These are phyloP conservation scores for Phocoena phocoena DNA, from an alignment of 2,113 vertebrate species.

Conservation along the genomic window DNA sequence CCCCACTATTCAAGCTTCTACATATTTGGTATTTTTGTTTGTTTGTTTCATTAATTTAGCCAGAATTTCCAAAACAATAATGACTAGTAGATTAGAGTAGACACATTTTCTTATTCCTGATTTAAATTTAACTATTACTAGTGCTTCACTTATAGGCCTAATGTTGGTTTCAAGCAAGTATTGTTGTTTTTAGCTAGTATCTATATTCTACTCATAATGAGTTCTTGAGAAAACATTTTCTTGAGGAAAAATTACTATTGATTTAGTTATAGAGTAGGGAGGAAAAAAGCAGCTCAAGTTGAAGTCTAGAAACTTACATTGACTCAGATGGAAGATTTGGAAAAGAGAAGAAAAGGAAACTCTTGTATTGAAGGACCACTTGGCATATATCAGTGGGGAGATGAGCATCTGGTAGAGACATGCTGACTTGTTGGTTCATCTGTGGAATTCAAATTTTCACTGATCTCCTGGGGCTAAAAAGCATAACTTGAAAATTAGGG, in stretches of 20 bases:
- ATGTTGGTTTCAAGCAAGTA: neutral
- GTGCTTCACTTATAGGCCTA: neutral
- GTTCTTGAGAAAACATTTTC: conserved; percentile 27
- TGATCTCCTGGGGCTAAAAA: conserved; percentile 72
- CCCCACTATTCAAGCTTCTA: neutral
- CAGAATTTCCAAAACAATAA: neutral
- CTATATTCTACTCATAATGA: neutral
- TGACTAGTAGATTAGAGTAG: neutral
- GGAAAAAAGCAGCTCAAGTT: neutral
- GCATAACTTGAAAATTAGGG: conserved; percentile 70
- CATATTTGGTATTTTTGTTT: neutral
- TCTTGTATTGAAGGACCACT: neutral
- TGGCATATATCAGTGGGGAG: neutral
- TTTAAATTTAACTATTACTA: neutral
- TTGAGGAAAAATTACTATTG: neutral
- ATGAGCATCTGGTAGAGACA: neutral
- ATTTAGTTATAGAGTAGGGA: neutral
- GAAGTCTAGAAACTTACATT: neutral
- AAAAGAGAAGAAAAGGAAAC: neutral
- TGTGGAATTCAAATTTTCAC: conserved; percentile 52
- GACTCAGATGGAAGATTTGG: neutral
- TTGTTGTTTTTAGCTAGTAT: neutral
- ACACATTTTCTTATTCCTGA: neutral
- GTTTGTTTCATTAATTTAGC: neutral
- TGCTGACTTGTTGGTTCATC: conserved; percentile 60